phyloP scores from a whole-genome alignment of 2,797 vertebrate species.

The Antennarius maculatus region DNA sequence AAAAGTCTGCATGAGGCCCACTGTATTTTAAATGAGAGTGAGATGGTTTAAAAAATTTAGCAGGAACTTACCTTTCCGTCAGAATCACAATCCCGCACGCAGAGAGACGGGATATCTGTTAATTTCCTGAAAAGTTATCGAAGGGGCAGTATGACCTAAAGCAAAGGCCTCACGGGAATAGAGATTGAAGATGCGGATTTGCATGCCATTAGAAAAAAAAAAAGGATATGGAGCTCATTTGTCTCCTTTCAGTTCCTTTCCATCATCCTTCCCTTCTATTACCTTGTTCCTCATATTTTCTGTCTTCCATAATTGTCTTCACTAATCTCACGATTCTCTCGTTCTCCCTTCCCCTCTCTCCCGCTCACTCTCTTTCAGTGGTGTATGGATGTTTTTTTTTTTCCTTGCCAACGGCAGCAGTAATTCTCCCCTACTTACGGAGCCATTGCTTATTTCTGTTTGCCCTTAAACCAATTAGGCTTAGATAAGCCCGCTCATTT shows the following conservation, averaged over 20 bases:
- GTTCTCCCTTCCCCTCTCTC: constrained; percentile 27
- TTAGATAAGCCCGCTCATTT: constrained; percentile 74
- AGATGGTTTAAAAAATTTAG: neutral
- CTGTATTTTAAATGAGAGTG: constrained; percentile 1
- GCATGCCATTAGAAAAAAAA: constrained; percentile 42
- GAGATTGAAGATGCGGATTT: constrained; percentile 36
- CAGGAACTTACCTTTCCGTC: constrained; percentile 3
- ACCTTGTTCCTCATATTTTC: constrained; percentile 34
- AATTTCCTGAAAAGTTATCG: constrained; percentile 15
- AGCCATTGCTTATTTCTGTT: constrained; percentile 79
- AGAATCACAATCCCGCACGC: neutral
- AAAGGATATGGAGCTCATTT: constrained; percentile 35
- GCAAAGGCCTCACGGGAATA: constrained; percentile 12
- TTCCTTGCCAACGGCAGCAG: constrained; percentile 68
- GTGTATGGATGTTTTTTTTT: constrained; percentile 57
- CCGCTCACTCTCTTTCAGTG: constrained; percentile 21
- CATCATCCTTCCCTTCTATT: constrained; percentile 29
- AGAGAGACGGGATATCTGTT: neutral
- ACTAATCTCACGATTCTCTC: constrained; percentile 46
- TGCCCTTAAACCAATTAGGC: constrained; percentile 84
- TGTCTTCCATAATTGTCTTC: constrained; percentile 44
- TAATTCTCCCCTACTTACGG: constrained; percentile 75
- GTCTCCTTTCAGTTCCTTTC: constrained; percentile 29
- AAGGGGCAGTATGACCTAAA: constrained; percentile 23
- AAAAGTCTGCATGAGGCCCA: neutral